Percentiles rank a stretch among this genome's conserved stretches.
Evolutionary conservation across 2,113 vertebrate genomes (phyloP).

Genomic region (Antigone vipio): DNA sequence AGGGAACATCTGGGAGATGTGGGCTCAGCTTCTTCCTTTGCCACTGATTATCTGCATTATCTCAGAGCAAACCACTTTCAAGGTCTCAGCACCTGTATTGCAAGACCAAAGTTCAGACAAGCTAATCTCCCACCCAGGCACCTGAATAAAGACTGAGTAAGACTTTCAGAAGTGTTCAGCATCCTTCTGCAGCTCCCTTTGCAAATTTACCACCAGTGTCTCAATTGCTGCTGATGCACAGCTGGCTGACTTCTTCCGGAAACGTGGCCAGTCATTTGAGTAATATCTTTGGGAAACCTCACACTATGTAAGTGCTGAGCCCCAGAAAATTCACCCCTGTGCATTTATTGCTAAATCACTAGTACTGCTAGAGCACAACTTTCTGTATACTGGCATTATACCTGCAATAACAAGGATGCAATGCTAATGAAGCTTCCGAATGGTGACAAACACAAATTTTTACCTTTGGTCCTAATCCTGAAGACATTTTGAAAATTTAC

Average conservation of each 20-base stretch:
- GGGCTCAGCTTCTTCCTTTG: not conserved
- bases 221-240: constrained; percentile 27
- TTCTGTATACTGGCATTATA: accelerated
- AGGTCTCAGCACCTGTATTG: not conserved
- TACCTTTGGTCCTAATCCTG: not conserved
- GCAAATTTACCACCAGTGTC: not conserved
- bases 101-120: not conserved
- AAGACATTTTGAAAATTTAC: not conserved
- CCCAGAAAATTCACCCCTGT: not conserved
- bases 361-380: not conserved
- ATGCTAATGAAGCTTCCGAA: not conserved
- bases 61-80: not conserved
- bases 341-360: not conserved
- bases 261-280: not conserved
- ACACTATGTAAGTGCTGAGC: not conserved
- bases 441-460: not conserved
- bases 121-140: not conserved
- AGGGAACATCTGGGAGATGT: not conserved
- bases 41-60: not conserved
- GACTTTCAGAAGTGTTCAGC: not conserved
- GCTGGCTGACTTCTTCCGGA: constrained; percentile 4
- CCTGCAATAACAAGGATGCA: not conserved
- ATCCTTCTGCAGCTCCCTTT: not conserved
- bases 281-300: not conserved
- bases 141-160: not conserved